Percentiles rank a stretch among this genome's conserved stretches.
phyloP scores from a whole-genome alignment of 2,888 invertebrate genomes.

The Ferrisia virgata region DNA sequence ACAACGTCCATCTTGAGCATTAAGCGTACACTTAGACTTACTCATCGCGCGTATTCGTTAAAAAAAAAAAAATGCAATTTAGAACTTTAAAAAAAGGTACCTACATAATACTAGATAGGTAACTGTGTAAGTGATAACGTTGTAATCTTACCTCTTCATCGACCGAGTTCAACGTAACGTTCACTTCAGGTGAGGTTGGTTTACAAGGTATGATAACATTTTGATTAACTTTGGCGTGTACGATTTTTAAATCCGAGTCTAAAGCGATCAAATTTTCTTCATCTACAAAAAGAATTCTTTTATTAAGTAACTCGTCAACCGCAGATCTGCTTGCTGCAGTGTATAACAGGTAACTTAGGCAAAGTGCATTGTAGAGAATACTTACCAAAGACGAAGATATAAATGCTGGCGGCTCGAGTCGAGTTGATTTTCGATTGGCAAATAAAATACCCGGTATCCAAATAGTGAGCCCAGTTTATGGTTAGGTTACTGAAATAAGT shows the following conservation, averaged over 20 bases:
- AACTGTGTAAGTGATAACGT: background rate
- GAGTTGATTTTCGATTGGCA: constrained; percentile 39
- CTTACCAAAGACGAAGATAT: constrained; percentile 16
- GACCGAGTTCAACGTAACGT: background rate
- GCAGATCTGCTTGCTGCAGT: no score
- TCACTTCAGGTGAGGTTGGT: background rate
- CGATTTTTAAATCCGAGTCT: background rate
- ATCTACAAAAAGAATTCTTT: background rate
- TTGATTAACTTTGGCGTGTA: background rate
- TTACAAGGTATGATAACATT: background rate
- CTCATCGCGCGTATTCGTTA: no score
- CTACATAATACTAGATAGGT: no score
- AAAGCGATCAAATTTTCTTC: background rate
- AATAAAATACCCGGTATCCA: constrained; percentile 48
- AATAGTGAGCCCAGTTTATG: constrained; percentile 46
- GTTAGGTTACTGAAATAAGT: constrained; percentile 41
- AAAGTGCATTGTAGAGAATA: no score
- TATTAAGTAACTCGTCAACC: background rate
- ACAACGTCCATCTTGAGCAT: no score
- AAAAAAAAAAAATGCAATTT: no score
- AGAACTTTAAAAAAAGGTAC: no score
- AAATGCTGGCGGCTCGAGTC: background rate
- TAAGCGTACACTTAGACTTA: no score
- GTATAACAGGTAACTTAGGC: no score
- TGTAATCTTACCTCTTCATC: background rate